phyloP scores from a whole-genome alignment of 2,113 vertebrate species.

The Pseudois nayaur region DNA sequence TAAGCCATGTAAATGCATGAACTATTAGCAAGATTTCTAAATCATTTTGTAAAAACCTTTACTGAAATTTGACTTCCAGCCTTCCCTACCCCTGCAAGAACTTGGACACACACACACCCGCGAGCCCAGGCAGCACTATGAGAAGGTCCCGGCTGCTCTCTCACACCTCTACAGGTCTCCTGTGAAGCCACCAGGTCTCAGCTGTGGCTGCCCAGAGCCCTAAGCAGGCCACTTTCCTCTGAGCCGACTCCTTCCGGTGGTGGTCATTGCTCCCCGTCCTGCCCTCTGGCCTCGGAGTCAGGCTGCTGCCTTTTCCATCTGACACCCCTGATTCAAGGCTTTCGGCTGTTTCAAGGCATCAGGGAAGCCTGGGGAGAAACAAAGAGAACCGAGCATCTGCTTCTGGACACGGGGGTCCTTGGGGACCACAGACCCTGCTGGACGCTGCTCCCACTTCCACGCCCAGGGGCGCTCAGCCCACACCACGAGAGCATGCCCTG shows the following conservation, averaged over 20 bases:
- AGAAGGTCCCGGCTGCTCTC: not conserved
- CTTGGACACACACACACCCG: fast-evolving
- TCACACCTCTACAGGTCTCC: fast-evolving
- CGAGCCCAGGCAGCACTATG: fast-evolving
- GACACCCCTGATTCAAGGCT: not conserved
- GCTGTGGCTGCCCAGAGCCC: not conserved
- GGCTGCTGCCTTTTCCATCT: not conserved
- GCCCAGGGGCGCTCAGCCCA: not conserved
- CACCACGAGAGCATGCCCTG: not conserved
- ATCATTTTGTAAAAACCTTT: not conserved
- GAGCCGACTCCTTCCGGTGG: not conserved
- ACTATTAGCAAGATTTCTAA: not conserved
- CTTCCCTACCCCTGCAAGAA: not conserved
- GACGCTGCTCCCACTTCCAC: fast-evolving
- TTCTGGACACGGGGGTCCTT: fast-evolving
- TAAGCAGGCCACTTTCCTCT: not conserved
- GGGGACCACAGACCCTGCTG: not conserved
- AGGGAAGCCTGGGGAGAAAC: not conserved
- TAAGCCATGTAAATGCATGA: not conserved
- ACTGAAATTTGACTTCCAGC: not conserved
- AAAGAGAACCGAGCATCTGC: not conserved
- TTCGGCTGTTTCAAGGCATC: fast-evolving
- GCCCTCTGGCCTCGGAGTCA: not conserved
- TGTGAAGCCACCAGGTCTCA: not conserved
- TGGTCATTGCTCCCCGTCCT: fast-evolving